phyloP scores from a whole-genome alignment of 2,113 vertebrate species.

The Aleadryas rufinucha region DNA sequence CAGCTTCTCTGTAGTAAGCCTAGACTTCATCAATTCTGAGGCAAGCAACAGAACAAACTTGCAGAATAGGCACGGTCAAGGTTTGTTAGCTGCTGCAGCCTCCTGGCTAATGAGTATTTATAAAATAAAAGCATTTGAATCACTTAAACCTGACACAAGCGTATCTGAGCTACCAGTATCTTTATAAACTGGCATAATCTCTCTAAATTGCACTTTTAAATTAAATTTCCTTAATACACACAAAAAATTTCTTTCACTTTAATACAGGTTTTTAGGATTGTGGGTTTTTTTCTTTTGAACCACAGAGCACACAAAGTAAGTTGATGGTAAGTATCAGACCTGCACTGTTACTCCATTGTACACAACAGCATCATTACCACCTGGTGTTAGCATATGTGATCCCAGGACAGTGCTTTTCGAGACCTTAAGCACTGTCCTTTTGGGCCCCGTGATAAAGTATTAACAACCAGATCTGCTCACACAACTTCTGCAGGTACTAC shows the following conservation, averaged over 20 bases:
- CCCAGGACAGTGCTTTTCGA: background rate
- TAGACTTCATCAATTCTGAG: background rate
- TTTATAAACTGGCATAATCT: background rate
- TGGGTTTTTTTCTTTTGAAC: background rate
- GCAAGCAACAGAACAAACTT: background rate
- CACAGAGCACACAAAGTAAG: background rate
- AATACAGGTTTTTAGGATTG: background rate
- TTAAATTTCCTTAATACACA: background rate
- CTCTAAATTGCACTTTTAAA: background rate
- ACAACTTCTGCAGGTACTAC: background rate
- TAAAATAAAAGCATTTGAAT: background rate
- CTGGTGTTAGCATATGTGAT: background rate
- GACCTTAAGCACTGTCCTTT: background rate
- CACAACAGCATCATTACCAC: background rate
- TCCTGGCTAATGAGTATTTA: background rate
- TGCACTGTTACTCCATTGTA: background rate
- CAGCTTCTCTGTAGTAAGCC: background rate
- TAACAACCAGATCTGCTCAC: background rate
- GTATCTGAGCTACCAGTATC: background rate
- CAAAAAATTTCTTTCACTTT: background rate
- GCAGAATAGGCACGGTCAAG: background rate
- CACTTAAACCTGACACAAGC: background rate
- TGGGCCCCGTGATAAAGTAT: background rate
- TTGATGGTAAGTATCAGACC: fast-evolving
- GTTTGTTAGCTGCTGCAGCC: background rate